A percentile compares a stretch with the other conserved stretches of the same genome.
phyloP scores from a whole-genome alignment of 2,113 vertebrate species.

The Athene cunicularia region DNA sequence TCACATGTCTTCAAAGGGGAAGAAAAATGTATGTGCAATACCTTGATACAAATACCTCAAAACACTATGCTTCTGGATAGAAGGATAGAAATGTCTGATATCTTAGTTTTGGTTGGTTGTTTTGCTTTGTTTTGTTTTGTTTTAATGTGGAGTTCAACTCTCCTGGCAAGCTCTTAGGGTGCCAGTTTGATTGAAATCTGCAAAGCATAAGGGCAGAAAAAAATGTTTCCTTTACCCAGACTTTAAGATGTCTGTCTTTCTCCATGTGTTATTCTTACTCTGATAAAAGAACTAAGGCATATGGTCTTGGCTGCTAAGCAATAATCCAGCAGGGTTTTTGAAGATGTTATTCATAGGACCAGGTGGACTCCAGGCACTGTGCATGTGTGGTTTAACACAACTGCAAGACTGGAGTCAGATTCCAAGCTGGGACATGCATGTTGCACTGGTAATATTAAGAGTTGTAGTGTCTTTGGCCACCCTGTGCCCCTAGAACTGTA shows the following conservation, averaged over 20 bases:
- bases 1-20: background rate
- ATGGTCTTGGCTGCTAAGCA: background rate
- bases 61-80: background rate
- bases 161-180: background rate
- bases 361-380: background rate
- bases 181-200: background rate
- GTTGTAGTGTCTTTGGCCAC: background rate
- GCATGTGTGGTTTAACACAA: background rate
- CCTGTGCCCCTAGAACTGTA: background rate
- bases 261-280: background rate
- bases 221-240: background rate
- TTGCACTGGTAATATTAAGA: background rate
- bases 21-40: background rate
- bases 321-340: background rate
- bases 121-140: background rate
- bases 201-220: background rate
- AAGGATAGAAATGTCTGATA: background rate
- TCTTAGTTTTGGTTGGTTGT: background rate
- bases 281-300: background rate
- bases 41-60: background rate
- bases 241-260: background rate
- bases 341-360: background rate
- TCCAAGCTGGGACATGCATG: background rate
- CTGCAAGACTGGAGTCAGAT: background rate
- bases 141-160: background rate